Base-by-base conservation (phyloP, 2,888 invertebrate genomes). In the Meandrusa payeni region DNA sequence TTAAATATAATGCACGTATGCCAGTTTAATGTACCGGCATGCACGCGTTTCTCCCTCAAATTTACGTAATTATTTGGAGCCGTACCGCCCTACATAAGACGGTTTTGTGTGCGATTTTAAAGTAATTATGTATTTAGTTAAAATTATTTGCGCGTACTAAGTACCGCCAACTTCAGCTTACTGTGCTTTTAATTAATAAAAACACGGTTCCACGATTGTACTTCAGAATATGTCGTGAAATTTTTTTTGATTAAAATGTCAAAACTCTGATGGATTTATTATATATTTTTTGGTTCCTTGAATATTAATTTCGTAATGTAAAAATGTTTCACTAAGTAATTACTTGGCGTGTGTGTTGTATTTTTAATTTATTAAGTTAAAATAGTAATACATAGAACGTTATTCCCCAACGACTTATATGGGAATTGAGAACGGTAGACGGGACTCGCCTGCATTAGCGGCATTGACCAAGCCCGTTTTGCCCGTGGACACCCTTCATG, bases 391-490 rank as follows among this genome's bases (percentile, higher is more conserved):
- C 20, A 23, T 37, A 50, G 52, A 31, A 48, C 29, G 28, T 27
- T 47, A 46, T 49, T 52, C 41, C 46, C 38, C 50, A 62, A 59
- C 50, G 50, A 56, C 46, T 50, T 57, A 52, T 46, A 39, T 39
- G 59, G 59, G 59, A 61, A 64, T 63, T 59, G 47, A 52, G 59
- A 59, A 51, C 49, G 50, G 51, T 48, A 51, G 48, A 38, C 45
- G 41, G 47, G 48, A 48, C 49, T 45, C 47, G 44, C 49, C 42
- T 48, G 43, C 44, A 54, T 37, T 47, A 48, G 47, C 42, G 45
- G 12, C 40, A 43, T 46, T 42, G 44, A 52, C 55, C 61, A 55
- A 57, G 59, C 66, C 65, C 57, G 9, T 19, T 12, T 29, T n/a
- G n/a, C 6, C 20, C 29, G 32, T 9, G 20, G 13, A 43, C 33